Percentiles rank a stretch among this genome's conserved stretches.
Evolutionary conservation across 2,797 vertebrate genomes (phyloP).

Genomic region (Gadopsis marmoratus): DNA sequence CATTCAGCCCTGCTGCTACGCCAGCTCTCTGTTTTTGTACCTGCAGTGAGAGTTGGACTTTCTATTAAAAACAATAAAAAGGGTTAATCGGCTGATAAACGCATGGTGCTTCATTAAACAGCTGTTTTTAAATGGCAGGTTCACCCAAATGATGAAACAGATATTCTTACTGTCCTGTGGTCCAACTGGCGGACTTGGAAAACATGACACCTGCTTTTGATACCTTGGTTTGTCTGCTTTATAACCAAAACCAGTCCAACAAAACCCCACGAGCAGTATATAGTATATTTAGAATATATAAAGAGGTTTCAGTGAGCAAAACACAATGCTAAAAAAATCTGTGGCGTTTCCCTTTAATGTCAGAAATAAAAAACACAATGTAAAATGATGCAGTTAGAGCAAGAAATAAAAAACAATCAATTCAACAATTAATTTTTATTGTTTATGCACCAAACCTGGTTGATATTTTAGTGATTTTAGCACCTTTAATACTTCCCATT

Average conservation of each 20-base stretch:
- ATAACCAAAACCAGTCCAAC: too few relatives aligned
- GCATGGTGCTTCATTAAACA: slow-evolving; percentile 4
- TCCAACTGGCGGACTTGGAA: too few relatives aligned
- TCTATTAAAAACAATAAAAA: slow-evolving; percentile 80
- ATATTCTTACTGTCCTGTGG: too few relatives aligned
- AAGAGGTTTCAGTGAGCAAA: not conserved
- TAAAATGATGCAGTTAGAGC: too few relatives aligned
- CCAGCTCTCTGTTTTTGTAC: slow-evolving; percentile 78
- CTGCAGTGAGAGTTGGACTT: slow-evolving; percentile 77
- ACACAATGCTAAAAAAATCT: not conserved
- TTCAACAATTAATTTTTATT: too few relatives aligned
- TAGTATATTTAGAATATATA: too few relatives aligned
- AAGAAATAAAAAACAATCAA: slow-evolving; percentile 7
- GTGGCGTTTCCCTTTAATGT: slow-evolving; percentile 50
- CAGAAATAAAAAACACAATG: too few relatives aligned
- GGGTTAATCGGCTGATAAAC: slow-evolving; percentile 45
- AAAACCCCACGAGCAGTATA: too few relatives aligned
- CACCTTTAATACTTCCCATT: not conserved
- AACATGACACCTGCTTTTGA: too few relatives aligned
- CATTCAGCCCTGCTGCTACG: slow-evolving; percentile 72
- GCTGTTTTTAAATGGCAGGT: too few relatives aligned
- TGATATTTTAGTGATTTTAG: not conserved
- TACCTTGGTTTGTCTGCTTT: too few relatives aligned
- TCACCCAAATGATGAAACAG: too few relatives aligned
- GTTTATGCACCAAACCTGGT: not conserved